Base-by-base conservation (phyloP, 2,888 invertebrate species). In the Diaprepes abbreviatus region DNA sequence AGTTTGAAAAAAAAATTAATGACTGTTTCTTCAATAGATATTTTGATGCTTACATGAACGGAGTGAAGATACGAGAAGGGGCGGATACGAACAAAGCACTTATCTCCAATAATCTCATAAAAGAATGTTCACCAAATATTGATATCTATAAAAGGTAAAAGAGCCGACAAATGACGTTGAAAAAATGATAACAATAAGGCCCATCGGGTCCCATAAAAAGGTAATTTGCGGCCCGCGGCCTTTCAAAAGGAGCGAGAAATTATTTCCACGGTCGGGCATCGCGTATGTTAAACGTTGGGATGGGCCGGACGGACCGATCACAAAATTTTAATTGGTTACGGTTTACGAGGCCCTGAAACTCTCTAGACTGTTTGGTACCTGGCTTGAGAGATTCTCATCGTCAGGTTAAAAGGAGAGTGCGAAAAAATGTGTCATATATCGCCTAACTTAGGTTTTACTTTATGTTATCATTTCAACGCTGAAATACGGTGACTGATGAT, bases 311-410 rank as follows among this genome's bases (percentile, higher is more conserved):
- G 65, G 72, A 73, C 75, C 73, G 78, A 78, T 77, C 76, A 76
- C 76, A 76, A 77, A 78, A 77, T 75, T 75, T 77, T 78, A 78
- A 78, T 78, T 78, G 76, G 77, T 75, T 76, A 74, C 76, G 78
- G 76, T 76, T 66, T 54, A 59, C 59, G 59, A 69, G 64, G 67
- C 65, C 54, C 58, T 54, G 50, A 54, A 31, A 48, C 64, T 52
- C 70, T 66, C 70, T 38, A 71, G 65, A 70, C 73, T 65, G 70
- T 67, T 66, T 66, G 74, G 66, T 72, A 72, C 68, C 70, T 66
- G 62, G 50, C 21, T 54, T 54, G 10, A 35, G 31, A n/a, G 54
- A 45, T 21, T 21, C 12, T 45, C 45, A 45, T 45, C 45, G 24
- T 43, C 21, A 19, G 24, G 5, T 45, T 45, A n/a, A 45, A 45